Evolutionary conservation across 1,140 invertebrate genomes (phyloP), one percentile per base, ranked within the genome.

Genomic region (Ylistrum balloti): DNA sequence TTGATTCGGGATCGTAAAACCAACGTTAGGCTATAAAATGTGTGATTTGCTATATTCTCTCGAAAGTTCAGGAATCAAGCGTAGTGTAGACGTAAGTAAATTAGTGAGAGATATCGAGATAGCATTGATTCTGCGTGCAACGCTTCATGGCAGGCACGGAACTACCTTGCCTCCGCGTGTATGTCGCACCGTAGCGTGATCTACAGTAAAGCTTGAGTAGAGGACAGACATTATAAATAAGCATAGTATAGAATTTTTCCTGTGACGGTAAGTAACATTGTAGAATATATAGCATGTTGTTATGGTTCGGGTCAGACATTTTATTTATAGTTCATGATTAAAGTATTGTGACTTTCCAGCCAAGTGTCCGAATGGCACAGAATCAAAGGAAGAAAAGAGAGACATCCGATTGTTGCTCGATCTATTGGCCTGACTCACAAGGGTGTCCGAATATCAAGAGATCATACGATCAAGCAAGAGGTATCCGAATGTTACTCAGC

Each of bases 51-150:
- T 28, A 74, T 74, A 74, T 74, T 74, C 22, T 28, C 56, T 28
- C n/a, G n/a, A 74, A 74, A 3, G 56, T 74, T 74, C 56, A 74
- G 56, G 56, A 28, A 74, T 74, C 56, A 74, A 74, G 56, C 28
- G 28, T 17, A 17, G n/a, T 74, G 56, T 28, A 74, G 56, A 74
- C 56, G 56, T 74, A 74, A 28, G 56, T 74, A 74, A 74, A 74
- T 74, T 74, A 74, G 22, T 11, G 22, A 74, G 22, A 28, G 56
- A 74, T 74, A 28, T 74, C 56, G 5, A 74, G 56, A 74, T 74
- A 74, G n/a, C 56, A 74, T 28, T 74, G 56, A 74, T 74, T 11
- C n/a, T 74, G n/a, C 9, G 17, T 74, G 45, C 45, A 9, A 74
- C 56, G 22, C 56, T 17, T 74, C 56, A 74, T 74, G n/a, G 3